A percentile compares a stretch with the other conserved stretches of the same genome.
These are phyloP conservation scores for Flexamia atlantica DNA, from an alignment of 2,888 invertebrate genomes.

Conservation along the genomic window DNA sequence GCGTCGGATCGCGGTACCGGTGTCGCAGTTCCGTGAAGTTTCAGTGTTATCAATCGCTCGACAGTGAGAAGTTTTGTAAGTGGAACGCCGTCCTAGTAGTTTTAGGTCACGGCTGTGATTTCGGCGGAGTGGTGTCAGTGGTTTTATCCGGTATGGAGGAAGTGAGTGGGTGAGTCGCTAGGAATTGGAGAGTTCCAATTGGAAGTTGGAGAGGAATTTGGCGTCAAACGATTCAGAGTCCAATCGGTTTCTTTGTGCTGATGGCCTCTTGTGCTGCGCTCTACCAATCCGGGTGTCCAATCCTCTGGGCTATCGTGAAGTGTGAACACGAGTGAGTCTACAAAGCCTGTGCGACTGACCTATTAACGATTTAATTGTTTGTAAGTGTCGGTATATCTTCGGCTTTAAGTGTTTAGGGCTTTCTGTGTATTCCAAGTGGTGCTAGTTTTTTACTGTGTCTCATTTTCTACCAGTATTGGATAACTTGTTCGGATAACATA, in stretches of 20 bases:
- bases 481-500: slow-evolving; percentile 18
- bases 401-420: slow-evolving; percentile 25
- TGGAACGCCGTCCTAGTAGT: slow-evolving; percentile 34
- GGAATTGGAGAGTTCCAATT: no score
- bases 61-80: slow-evolving; percentile 13
- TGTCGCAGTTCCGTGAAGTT: slow-evolving; percentile 9
- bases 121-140: slow-evolving; percentile 30
- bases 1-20: not conserved
- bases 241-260: not conserved
- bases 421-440: slow-evolving; percentile 13
- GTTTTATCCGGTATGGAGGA: not conserved
- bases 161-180: not conserved
- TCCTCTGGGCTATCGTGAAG: not conserved
- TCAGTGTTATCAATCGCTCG: not conserved
- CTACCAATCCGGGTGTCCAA: slow-evolving; percentile 14
- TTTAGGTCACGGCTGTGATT: slow-evolving; percentile 40
- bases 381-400: not conserved
- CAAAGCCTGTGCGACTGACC: not conserved
- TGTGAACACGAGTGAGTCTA: slow-evolving; percentile 3
- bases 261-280: slow-evolving; percentile 5
- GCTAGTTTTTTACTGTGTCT: slow-evolving; percentile 29
- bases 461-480: slow-evolving; percentile 11
- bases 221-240: not conserved
- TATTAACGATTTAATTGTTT: not conserved
- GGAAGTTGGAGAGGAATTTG: not conserved